Percentiles rank a stretch among this genome's conserved stretches.
These are phyloP conservation scores for Nomada fucata DNA, from an alignment of 2,888 invertebrate genomes.

Conservation along the genomic window DNA sequence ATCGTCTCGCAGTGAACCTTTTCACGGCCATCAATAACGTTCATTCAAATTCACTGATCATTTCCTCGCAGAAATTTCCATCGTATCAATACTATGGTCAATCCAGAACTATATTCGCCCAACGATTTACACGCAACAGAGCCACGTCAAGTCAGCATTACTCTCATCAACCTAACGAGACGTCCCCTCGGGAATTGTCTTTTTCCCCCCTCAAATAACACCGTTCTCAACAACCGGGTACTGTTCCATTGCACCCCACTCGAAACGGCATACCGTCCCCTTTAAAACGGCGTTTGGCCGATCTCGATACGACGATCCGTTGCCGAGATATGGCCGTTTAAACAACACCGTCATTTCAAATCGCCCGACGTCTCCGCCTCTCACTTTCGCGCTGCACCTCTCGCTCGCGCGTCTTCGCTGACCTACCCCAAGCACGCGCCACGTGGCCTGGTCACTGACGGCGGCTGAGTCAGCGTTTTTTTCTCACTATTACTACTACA, in stretches of 20 bases:
- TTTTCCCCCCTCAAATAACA: background rate
- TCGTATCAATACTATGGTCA: too few relatives aligned
- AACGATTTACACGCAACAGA: too few relatives aligned
- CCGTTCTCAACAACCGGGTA: too few relatives aligned
- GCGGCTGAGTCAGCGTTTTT: constrained; percentile 10
- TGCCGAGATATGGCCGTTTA: constrained; percentile 15
- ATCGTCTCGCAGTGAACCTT: too few relatives aligned
- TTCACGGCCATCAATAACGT: too few relatives aligned
- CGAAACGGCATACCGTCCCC: background rate
- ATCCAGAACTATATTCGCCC: too few relatives aligned
- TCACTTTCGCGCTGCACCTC: constrained; percentile 10
- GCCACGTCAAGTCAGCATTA: too few relatives aligned
- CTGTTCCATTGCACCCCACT: background rate
- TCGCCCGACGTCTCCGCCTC: background rate
- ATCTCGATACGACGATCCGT: background rate
- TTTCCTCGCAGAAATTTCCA: too few relatives aligned
- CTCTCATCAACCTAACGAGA: too few relatives aligned
- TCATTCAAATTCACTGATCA: too few relatives aligned
- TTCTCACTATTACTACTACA: constrained; percentile 25
- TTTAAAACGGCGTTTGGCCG: constrained; percentile 1
- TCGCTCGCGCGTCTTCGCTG: background rate
- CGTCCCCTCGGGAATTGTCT: background rate
- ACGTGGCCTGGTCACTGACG: constrained; percentile 15
- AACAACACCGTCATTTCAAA: constrained; percentile 13
- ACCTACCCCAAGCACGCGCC: constrained; percentile 15